phyloP scores from a whole-genome alignment of 2,888 invertebrate species.

The Sarcophaga rosellei region DNA sequence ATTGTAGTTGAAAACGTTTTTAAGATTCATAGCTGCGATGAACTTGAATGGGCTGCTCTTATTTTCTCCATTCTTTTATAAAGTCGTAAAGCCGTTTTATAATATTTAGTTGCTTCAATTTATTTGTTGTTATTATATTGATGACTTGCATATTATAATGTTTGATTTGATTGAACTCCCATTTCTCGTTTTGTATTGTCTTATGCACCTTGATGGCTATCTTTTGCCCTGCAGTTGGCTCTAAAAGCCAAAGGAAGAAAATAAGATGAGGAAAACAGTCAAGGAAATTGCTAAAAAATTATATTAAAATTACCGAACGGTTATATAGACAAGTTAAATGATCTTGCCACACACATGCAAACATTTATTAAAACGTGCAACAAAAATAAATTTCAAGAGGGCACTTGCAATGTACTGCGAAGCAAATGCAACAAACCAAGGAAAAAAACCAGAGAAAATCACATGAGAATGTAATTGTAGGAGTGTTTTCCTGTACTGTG shows the following conservation, averaged over 20 bases:
- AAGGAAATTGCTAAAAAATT: slow-evolving; percentile 51
- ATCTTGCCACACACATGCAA: slow-evolving; percentile 60
- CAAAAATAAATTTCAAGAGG: slow-evolving; percentile 35
- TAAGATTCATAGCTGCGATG: too few relatives aligned
- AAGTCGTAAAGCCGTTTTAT: too few relatives aligned
- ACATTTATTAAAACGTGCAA: slow-evolving; percentile 41
- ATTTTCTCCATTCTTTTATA: too few relatives aligned
- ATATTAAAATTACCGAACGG: slow-evolving; percentile 65
- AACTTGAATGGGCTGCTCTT: too few relatives aligned
- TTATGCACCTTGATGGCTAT: too few relatives aligned
- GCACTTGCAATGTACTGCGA: slow-evolving; percentile 30
- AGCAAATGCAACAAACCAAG: neutral
- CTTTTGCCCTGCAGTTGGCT: neutral
- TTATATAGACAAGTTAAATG: slow-evolving; percentile 59
- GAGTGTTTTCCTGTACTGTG: slow-evolving; percentile 54
- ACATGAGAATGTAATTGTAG: slow-evolving; percentile 56
- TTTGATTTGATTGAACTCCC: too few relatives aligned
- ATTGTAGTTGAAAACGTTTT: too few relatives aligned
- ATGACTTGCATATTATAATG: too few relatives aligned
- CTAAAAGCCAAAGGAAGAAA: neutral
- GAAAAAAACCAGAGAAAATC: neutral
- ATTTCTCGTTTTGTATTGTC: too few relatives aligned
- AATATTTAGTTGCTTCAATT: too few relatives aligned
- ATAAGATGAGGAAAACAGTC: neutral
- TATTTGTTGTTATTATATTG: too few relatives aligned